phyloP scores from a whole-genome alignment of 2,888 invertebrate species.

The Exephanes ischioxanthus region DNA sequence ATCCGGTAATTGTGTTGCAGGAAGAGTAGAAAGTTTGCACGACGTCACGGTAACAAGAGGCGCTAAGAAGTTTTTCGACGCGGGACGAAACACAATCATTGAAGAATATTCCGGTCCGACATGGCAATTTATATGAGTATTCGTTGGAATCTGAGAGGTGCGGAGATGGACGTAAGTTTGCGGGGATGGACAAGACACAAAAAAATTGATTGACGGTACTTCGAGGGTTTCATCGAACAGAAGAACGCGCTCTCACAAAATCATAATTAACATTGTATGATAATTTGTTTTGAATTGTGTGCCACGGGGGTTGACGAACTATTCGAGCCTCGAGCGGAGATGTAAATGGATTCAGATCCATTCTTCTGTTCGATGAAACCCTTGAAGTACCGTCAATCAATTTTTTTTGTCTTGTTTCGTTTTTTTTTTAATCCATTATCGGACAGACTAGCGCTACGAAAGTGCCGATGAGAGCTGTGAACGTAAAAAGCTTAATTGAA shows the following conservation, averaged over 20 bases:
- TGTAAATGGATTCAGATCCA: constrained; percentile 52
- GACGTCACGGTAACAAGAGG: constrained; percentile 82
- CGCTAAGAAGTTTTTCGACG: constrained; percentile 73
- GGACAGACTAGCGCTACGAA: constrained; percentile 45
- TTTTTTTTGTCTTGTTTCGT: not conserved
- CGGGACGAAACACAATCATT: constrained; percentile 21
- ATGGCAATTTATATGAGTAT: constrained; percentile 43
- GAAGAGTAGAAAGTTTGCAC: constrained; percentile 81
- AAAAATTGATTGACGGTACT: no score
- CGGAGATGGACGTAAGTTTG: constrained; percentile 61
- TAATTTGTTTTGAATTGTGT: constrained; percentile 32
- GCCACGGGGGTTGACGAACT: constrained; percentile 29
- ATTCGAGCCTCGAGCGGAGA: constrained; percentile 54
- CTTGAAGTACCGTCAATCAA: constrained; percentile 27
- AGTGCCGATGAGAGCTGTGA: constrained; percentile 68
- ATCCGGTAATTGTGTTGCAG: constrained; percentile 70
- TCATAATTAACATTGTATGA: constrained; percentile 19
- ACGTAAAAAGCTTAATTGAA: constrained; percentile 46
- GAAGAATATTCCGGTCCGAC: constrained; percentile 48
- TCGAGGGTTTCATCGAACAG: no score
- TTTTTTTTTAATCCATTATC: constrained; percentile 19
- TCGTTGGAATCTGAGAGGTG: constrained; percentile 41
- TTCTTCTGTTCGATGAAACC: constrained; percentile 23
- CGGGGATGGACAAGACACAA: no score
- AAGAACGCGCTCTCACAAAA: not conserved